Evolutionary conservation across 2,888 invertebrate species (phyloP), one percentile per base, ranked within the genome.

Genomic region (Muschampia plurimacula): DNA sequence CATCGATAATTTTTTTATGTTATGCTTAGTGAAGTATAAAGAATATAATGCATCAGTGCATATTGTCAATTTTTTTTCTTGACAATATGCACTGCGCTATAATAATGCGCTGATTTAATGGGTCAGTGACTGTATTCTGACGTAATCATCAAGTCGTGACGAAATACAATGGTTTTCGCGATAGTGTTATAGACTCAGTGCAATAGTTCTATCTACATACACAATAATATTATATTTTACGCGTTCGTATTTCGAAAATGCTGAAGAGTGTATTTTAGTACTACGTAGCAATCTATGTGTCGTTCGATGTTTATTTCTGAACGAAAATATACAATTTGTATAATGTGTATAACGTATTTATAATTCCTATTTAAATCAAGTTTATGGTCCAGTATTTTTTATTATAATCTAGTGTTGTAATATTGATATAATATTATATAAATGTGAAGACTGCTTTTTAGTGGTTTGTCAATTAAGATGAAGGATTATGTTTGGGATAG

Each of bases 381-480:
- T 89, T 87, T 89, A 91, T 89, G 91, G 92, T 93, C 92, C 92
- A 92, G 91, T 93, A 92, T 92, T 92, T 89, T 83, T 90, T 90
- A 89, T 89, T 86, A 81, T 83, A 84, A 79, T 80, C 84, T 90
- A 89, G 86, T 83, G 81, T 83, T 83, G 79, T 84, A 86, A 87
- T 81, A 81, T 76, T 76, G 81, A 84, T 86, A 84, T 57, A 57
- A 52, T 52, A 52, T 52, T 28, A 57, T 86, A 85, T 86, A 85
- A 86, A 72, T 86, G 86, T 88, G 86, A 91, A 92, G 92, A 92
- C 92, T 92, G 92, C 91, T 92, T 92, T 77, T 87, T 88, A 87
- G 89, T 89, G 89, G 91, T 91, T 88, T 77, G 92, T 93, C 92
- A 93, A 93, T 93, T 93, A 92, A 81, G 83, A 75, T 39, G 80